phyloP scores from a whole-genome alignment of 2,888 invertebrate genomes.

The Tenthredo livida region DNA sequence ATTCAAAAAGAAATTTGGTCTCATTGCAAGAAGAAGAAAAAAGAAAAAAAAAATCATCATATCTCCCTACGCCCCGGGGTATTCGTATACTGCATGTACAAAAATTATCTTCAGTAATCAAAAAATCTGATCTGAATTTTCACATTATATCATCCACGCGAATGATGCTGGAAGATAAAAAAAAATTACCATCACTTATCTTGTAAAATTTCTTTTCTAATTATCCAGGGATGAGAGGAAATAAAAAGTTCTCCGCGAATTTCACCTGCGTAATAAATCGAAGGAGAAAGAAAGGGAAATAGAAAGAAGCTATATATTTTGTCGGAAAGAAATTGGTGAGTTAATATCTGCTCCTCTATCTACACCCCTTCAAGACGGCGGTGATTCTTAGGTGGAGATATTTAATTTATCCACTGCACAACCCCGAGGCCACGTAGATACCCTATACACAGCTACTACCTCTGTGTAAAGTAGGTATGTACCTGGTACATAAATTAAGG shows the following conservation, averaged over 20 bases:
- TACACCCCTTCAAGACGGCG: background rate
- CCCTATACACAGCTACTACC: background rate
- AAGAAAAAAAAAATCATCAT: background rate
- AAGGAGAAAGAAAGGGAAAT: background rate
- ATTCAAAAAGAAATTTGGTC: background rate
- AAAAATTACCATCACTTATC: too few relatives aligned
- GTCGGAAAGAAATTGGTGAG: background rate
- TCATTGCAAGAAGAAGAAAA: background rate
- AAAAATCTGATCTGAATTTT: too few relatives aligned
- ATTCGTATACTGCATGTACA: too few relatives aligned
- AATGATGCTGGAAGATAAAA: too few relatives aligned
- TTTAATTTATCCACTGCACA: background rate
- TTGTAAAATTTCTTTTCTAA: too few relatives aligned
- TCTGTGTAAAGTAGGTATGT: background rate
- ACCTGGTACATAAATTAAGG: background rate
- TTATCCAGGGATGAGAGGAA: background rate
- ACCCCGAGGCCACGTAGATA: background rate
- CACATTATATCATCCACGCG: too few relatives aligned
- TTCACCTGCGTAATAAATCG: background rate
- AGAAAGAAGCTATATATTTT: background rate
- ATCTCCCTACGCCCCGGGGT: too few relatives aligned
- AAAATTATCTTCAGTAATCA: too few relatives aligned
- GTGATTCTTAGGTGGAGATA: background rate
- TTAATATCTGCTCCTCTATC: background rate
- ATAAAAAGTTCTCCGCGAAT: background rate